Evolutionary conservation across 2,888 invertebrate genomes (phyloP).

Genomic region (Luffia ferchaultella): DNA sequence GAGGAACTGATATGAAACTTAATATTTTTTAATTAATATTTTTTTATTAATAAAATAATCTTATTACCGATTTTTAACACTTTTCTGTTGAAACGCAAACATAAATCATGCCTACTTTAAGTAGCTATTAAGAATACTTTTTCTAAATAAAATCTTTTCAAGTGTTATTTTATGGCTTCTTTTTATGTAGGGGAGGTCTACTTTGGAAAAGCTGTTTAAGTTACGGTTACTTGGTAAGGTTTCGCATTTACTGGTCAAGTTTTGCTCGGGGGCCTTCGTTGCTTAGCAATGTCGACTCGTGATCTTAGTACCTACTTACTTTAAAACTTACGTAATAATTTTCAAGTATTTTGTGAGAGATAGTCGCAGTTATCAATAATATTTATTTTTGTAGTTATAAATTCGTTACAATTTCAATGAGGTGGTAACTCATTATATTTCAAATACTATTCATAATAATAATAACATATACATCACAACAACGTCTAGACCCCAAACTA

Average conservation of each 20-base stretch:
- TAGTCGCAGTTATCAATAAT: background rate
- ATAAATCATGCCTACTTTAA: background rate
- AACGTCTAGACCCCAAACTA: too few species aligned
- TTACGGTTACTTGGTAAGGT: background rate
- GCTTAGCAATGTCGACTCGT: background rate
- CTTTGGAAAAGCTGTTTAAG: background rate
- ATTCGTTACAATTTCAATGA: background rate
- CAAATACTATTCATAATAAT: background rate
- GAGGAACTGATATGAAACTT: too few species aligned
- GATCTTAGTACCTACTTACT: too few species aligned
- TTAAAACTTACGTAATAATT: too few species aligned
- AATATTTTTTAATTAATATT: too few species aligned
- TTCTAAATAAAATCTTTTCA: background rate
- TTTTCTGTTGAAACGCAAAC: background rate
- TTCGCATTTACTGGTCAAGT: background rate
- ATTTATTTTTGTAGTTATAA: background rate
- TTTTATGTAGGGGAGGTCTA: background rate
- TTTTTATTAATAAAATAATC: background rate
- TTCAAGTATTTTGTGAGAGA: background rate
- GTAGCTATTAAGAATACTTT: background rate
- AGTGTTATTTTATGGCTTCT: background rate
- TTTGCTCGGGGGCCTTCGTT: background rate
- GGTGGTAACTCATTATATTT: background rate
- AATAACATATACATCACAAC: too few species aligned
- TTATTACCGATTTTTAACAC: background rate